Evolutionary conservation across 2,797 vertebrate genomes (phyloP).

Genomic region (Carapus acus): DNA sequence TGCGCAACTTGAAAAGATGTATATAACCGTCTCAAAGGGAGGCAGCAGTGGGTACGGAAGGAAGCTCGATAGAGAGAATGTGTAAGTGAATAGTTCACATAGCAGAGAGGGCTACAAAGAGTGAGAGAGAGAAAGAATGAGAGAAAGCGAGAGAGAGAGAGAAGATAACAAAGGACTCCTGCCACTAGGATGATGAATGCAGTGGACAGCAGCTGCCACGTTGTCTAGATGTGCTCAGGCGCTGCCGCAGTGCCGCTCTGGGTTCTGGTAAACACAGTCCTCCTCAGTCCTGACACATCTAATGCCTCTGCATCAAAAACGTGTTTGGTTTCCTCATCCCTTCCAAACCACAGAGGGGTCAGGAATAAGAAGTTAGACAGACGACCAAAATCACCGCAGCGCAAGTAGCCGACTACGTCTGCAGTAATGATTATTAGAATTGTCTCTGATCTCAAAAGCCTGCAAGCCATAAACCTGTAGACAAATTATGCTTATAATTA

Average conservation of each 20-base stretch:
- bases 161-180: slow-evolving; percentile 18
- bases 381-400: too few species aligned
- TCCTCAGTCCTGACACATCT: slow-evolving; percentile 4
- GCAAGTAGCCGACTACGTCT: too few species aligned
- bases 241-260: slow-evolving; percentile 13
- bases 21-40: too few species aligned
- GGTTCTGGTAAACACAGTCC: slow-evolving; percentile 17
- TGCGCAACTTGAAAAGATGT: too few species aligned
- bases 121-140: background rate
- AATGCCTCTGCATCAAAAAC: too few species aligned
- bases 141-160: background rate
- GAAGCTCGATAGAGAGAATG: slow-evolving; percentile 5
- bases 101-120: slow-evolving; percentile 8
- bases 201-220: slow-evolving; percentile 18
- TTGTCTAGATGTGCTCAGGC: slow-evolving; percentile 26
- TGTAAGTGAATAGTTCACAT: slow-evolving; percentile 2
- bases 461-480: too few species aligned
- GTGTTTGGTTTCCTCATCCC: too few species aligned
- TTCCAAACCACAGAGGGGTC: too few species aligned
- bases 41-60: background rate
- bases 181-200: slow-evolving; percentile 41
- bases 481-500: too few species aligned
- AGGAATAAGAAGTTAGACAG: too few species aligned
- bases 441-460: too few species aligned
- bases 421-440: too few species aligned